These are phyloP conservation scores for Otocyon megalotis DNA, from an alignment of 2,113 vertebrate species.

Conservation along the genomic window DNA sequence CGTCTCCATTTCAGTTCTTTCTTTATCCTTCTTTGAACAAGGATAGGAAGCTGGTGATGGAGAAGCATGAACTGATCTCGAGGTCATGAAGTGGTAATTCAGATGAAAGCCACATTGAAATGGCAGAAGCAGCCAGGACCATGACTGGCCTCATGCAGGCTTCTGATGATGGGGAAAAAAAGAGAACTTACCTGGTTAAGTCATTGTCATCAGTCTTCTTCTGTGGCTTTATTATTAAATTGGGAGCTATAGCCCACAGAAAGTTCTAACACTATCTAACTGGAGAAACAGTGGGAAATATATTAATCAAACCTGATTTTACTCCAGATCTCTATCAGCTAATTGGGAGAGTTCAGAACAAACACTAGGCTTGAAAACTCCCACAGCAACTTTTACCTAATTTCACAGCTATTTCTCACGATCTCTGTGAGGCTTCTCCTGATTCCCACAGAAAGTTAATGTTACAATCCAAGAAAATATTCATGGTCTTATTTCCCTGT, in stretches of 20 bases:
- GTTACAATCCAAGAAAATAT: neutral
- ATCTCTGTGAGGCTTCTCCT: neutral
- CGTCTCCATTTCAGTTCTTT: neutral
- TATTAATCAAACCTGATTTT: neutral
- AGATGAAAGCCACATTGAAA: neutral
- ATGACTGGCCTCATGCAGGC: accelerated
- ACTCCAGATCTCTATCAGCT: neutral
- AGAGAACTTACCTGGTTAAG: too few species aligned
- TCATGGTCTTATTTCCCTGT: neutral
- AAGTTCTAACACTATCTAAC: neutral
- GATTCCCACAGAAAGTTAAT: neutral
- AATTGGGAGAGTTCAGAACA: neutral
- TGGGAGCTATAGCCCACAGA: neutral
- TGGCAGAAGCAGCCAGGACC: too few species aligned
- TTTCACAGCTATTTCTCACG: neutral
- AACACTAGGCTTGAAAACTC: neutral
- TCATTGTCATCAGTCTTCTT: neutral
- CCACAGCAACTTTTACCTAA: neutral
- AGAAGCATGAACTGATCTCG: neutral
- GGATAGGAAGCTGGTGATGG: neutral
- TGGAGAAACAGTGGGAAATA: neutral
- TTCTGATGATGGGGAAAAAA: neutral
- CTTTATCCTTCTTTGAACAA: neutral
- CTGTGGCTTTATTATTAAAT: neutral
- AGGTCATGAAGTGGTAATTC: neutral